Conservation (phyloP, 1,140 invertebrate species). For the Aphelinus atriplicis region DNA sequence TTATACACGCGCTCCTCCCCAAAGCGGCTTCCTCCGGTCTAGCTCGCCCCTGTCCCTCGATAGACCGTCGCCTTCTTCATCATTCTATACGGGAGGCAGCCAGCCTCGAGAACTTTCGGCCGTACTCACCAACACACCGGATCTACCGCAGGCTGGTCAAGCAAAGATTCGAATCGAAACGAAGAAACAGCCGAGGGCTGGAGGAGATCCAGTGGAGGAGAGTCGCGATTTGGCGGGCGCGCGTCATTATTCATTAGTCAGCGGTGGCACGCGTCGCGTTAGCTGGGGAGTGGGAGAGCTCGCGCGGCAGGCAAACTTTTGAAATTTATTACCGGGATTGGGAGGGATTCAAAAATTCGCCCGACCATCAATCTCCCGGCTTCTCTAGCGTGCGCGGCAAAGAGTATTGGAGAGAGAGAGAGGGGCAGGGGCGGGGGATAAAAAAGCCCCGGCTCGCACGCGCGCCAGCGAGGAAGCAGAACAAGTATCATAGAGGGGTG, state of each 20-base stretch:
- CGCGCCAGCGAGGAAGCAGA: background rate
- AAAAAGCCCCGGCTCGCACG: too few species aligned
- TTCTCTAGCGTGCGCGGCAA: background rate
- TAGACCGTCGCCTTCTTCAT: too few species aligned
- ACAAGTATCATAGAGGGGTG: slow-evolving; percentile 23
- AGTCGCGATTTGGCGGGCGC: background rate
- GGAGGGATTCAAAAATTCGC: slow-evolving; percentile 36
- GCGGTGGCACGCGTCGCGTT: background rate
- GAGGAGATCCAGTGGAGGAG: too few species aligned
- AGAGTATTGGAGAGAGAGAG: slow-evolving; percentile 2
- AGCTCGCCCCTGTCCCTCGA: too few species aligned
- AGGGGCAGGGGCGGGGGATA: background rate
- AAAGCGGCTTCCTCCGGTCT: too few species aligned
- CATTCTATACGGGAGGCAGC: too few species aligned
- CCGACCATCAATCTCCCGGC: slow-evolving; percentile 28
- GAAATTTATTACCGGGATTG: slow-evolving; percentile 35
- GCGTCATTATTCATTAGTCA: slow-evolving; percentile 29
- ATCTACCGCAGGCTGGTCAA: too few species aligned
- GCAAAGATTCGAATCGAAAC: slow-evolving; percentile 1
- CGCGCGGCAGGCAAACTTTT: slow-evolving; percentile 9
- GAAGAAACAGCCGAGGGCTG: too few species aligned
- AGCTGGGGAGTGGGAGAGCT: background rate
- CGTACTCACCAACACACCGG: too few species aligned
- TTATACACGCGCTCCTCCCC: too few species aligned
- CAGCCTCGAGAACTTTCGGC: too few species aligned